Conservation (phyloP, 1,140 invertebrate genomes). For the Cephus cinctus region DNA sequence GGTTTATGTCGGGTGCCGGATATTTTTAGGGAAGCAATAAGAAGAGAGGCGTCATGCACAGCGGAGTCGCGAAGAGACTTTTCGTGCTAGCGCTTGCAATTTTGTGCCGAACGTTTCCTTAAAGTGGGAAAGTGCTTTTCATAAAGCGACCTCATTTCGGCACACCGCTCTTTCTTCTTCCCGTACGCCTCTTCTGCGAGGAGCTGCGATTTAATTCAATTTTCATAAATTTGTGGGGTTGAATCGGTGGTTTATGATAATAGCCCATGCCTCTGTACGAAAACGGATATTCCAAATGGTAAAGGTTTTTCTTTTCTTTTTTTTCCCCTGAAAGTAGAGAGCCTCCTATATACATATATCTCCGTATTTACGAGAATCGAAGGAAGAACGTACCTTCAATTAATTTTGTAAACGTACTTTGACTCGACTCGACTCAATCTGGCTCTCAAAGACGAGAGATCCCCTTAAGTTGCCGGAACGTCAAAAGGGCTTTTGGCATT, state of each 20-base stretch:
- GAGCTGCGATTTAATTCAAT: slow-evolving; percentile 27
- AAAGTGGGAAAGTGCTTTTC: not conserved
- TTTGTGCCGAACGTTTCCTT: slow-evolving; percentile 12
- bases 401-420: not conserved
- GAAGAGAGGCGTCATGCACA: slow-evolving; percentile 9
- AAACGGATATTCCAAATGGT: no score
- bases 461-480: no score
- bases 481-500: no score
- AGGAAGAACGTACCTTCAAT: slow-evolving; percentile 2
- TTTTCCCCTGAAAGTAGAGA: not conserved
- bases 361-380: not conserved
- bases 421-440: not conserved
- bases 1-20: no score
- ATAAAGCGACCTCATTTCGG: not conserved
- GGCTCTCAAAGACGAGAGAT: slow-evolving; percentile 1
- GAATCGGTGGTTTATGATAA: slow-evolving; percentile 21
- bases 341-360: not conserved
- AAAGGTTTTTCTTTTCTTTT: slow-evolving; percentile 8
- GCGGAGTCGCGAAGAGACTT: slow-evolving; percentile 17
- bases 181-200: not conserved
- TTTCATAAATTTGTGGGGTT: slow-evolving; percentile 20
- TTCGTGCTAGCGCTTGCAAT: no score
- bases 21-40: not conserved
- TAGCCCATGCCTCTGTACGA: no score
- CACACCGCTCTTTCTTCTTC: not conserved